A percentile compares a stretch with the other conserved stretches of the same genome.
These are phyloP conservation scores for Leiothrix lutea DNA, from an alignment of 2,113 vertebrate species.

Conservation along the genomic window DNA sequence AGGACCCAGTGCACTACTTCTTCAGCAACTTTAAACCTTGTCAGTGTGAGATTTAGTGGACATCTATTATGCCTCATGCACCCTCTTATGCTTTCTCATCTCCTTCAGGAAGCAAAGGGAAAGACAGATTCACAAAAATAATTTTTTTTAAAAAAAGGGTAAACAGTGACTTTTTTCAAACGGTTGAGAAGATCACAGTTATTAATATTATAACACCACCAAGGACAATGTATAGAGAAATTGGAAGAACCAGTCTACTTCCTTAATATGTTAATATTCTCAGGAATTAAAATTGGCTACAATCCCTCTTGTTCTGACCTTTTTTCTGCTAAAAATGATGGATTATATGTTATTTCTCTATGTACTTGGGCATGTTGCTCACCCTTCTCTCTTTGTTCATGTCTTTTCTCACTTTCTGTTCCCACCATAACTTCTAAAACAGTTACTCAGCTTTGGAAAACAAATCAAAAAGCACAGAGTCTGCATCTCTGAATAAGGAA, in stretches of 20 bases:
- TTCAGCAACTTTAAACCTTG: neutral
- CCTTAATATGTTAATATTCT: neutral
- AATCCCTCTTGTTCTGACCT: neutral
- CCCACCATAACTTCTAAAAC: neutral
- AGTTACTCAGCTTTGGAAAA: neutral
- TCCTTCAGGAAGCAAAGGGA: neutral
- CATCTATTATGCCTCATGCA: neutral
- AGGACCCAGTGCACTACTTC: neutral
- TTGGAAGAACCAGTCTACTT: neutral
- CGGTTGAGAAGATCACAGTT: neutral
- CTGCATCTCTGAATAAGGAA: neutral
- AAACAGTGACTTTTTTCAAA: neutral
- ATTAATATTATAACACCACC: neutral
- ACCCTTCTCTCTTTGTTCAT: neutral
- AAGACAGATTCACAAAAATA: neutral
- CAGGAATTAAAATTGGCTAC: neutral
- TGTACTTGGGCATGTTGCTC: neutral
- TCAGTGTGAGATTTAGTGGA: neutral
- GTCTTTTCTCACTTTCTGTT: neutral
- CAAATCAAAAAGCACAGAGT: neutral
- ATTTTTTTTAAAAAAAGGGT: neutral
- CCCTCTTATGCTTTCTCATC: fast-evolving
- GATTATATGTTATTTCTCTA: neutral
- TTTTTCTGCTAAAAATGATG: neutral
- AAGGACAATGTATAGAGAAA: neutral